These are phyloP conservation scores for Poecilobothrus nobilitatus DNA, from an alignment of 2,888 invertebrate genomes.

Conservation along the genomic window DNA sequence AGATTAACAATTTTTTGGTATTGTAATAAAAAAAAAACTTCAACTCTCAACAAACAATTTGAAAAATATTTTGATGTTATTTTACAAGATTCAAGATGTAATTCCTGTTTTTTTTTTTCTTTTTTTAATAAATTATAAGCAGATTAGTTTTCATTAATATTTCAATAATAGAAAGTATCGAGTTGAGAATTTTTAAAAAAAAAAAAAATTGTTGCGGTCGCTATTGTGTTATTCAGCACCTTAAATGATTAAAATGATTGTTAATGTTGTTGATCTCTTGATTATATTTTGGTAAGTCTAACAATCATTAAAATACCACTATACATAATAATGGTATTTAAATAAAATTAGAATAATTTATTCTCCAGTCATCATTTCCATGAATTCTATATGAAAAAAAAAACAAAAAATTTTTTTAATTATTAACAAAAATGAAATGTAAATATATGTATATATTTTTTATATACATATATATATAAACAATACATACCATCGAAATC, in stretches of 20 bases:
- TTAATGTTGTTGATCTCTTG: no score
- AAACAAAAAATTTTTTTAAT: conserved; percentile 23
- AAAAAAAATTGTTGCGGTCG: conserved; percentile 12
- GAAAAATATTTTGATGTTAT: no score
- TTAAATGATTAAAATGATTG: no score
- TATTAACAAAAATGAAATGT: background rate
- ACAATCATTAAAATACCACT: no score
- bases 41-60: background rate
- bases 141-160: no score
- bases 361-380: conserved; percentile 95
- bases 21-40: background rate
- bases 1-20: conserved; percentile 6
- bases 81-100: no score
- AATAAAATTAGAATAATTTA: conserved; percentile 43
- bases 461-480: background rate
- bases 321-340: no score
- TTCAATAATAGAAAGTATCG: background rate
- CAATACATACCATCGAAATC: conserved; percentile 91
- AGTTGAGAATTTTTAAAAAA: conserved; percentile 16
- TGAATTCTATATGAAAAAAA: conserved; percentile 69
- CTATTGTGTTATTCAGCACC: background rate
- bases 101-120: no score
- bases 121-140: no score
- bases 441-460: background rate
- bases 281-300: no score